A percentile compares a stretch with the other conserved stretches of the same genome.
phyloP scores from a whole-genome alignment of 2,113 vertebrate genomes.

The Pachypanchax playfairii region DNA sequence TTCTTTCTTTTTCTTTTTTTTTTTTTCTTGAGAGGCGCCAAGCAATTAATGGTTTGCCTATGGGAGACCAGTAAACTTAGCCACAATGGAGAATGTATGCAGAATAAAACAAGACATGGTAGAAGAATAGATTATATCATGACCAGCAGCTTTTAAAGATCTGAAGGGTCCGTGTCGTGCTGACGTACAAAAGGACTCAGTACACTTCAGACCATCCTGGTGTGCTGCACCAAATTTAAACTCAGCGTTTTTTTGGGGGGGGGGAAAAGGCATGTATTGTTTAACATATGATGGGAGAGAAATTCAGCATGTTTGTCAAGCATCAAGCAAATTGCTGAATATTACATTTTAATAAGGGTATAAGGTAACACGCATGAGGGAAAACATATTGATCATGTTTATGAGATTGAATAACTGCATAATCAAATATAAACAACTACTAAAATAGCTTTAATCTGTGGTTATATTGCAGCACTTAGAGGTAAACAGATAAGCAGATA shows the following conservation, averaged over 20 bases:
- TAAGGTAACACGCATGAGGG: slow-evolving; percentile 1
- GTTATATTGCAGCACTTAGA: slow-evolving; percentile 32
- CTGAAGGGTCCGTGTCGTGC: background rate
- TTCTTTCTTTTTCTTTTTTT: slow-evolving; percentile 5
- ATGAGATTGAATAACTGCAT: slow-evolving; percentile 19
- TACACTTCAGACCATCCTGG: background rate
- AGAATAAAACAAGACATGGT: slow-evolving; percentile 43
- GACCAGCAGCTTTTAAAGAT: slow-evolving; percentile 3
- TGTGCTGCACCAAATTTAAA: slow-evolving; percentile 4
- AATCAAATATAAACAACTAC: slow-evolving; percentile 36
- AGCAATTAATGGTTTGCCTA: slow-evolving; percentile 77
- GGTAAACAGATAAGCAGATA: slow-evolving; percentile 39
- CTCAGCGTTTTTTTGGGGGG: too few relatives aligned
- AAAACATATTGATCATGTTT: background rate
- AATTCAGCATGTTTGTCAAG: background rate
- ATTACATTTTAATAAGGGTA: slow-evolving; percentile 1
- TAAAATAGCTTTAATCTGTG: slow-evolving; percentile 35
- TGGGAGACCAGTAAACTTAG: slow-evolving; percentile 68
- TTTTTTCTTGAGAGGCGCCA: slow-evolving; percentile 69
- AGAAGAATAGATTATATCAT: slow-evolving; percentile 45
- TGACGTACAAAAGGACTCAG: background rate
- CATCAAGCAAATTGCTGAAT: background rate
- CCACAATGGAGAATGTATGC: slow-evolving; percentile 54
- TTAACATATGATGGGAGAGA: slow-evolving; percentile 1
- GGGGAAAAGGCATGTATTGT: too few relatives aligned